Conservation (phyloP, 2,888 invertebrate species). For the Flabesymbios commensalis region DNA sequence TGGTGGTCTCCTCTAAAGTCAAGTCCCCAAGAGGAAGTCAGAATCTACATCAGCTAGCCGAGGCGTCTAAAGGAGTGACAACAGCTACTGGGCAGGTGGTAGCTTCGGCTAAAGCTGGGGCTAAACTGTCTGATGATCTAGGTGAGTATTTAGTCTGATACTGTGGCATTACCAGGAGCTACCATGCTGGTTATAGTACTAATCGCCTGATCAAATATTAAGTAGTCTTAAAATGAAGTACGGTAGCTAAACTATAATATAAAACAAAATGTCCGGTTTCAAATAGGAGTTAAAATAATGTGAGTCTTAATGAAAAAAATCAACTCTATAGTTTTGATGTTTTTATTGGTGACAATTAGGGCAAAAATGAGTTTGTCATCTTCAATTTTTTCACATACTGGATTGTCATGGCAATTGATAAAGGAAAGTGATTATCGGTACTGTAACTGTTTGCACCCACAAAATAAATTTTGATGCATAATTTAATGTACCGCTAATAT, state of each 20-base stretch:
- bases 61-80: constrained; percentile 86
- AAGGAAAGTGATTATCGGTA: neutral
- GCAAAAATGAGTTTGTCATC: neutral
- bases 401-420: neutral
- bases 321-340: constrained; percentile 9
- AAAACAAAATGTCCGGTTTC: no score
- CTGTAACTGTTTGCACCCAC: neutral
- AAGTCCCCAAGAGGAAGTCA: constrained; percentile 85
- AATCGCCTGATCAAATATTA: no score
- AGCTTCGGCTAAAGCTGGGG: constrained; percentile 88
- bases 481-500: neutral
- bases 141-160: constrained; percentile 63
- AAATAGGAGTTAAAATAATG: no score
- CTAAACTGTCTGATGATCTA: constrained; percentile 81
- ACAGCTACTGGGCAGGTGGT: constrained; percentile 90
- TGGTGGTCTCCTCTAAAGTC: constrained; percentile 93
- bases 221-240: no score
- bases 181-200: no score
- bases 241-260: no score
- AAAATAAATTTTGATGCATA: neutral
- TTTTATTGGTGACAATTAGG: neutral
- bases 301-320: no score
- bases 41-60: constrained; percentile 78
- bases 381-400: neutral
- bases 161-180: no score